Conservation (phyloP, 2,113 vertebrate species). For the Lagopus leucura region DNA sequence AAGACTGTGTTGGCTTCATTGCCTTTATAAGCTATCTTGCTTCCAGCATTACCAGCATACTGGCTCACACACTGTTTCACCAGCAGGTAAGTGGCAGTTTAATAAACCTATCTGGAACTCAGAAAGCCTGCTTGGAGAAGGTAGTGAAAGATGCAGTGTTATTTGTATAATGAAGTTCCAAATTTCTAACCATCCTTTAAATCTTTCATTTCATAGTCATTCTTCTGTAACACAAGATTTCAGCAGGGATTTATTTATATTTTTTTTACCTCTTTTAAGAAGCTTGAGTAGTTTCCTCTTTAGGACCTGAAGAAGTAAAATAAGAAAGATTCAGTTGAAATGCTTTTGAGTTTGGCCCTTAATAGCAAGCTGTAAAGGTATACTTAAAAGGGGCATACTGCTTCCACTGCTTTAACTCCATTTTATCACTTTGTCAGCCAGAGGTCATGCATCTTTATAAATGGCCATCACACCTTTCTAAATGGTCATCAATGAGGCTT, state of each 20-base stretch:
- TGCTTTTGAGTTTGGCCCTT: neutral
- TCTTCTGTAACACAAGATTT: neutral
- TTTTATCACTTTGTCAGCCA: neutral
- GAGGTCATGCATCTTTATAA: neutral
- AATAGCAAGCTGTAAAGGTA: no score
- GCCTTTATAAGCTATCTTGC: slow-evolving; percentile 53
- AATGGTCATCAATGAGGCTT: neutral
- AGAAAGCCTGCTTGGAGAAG: neutral
- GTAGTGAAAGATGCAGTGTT: neutral
- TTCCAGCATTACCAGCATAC: neutral
- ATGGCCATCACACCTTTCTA: neutral
- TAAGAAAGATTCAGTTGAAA: neutral
- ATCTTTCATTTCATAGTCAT: neutral
- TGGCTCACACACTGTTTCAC: slow-evolving; percentile 31
- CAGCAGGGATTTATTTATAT: neutral
- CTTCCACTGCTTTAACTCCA: neutral
- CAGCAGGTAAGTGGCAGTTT: slow-evolving; percentile 71
- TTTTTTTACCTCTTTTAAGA: neutral
- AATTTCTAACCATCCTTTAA: neutral
- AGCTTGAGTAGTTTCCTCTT: neutral
- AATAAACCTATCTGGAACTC: slow-evolving; percentile 29
- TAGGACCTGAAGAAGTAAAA: neutral
- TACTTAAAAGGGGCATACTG: neutral
- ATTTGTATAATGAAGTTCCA: neutral
- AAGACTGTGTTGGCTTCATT: slow-evolving; percentile 43